These are phyloP conservation scores for Sander vitreus DNA, from an alignment of 2,113 vertebrate species.

Conservation along the genomic window DNA sequence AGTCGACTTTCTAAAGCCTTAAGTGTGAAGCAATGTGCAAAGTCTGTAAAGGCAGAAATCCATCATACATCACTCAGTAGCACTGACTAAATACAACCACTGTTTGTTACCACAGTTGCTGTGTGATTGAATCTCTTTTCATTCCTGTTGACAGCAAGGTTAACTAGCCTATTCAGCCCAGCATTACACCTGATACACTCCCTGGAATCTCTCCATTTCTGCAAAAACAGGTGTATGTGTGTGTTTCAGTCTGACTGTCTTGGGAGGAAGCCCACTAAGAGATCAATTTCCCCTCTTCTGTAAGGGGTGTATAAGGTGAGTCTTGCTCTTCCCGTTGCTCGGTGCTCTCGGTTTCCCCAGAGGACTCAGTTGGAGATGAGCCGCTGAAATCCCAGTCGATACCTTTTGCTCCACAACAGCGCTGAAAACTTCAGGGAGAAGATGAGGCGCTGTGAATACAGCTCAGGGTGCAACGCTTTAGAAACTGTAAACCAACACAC, in stretches of 20 bases:
- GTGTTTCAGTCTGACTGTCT: background rate
- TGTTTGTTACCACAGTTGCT: background rate
- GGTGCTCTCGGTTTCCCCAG: constrained; percentile 9
- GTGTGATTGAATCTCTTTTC: background rate
- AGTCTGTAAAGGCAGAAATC: background rate
- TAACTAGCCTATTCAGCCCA: constrained; percentile 6
- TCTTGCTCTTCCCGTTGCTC: constrained; percentile 5
- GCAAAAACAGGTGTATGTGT: background rate
- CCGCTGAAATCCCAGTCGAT: constrained; percentile 30
- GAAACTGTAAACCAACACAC: constrained; percentile 10
- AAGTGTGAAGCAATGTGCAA: background rate
- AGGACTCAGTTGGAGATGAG: constrained; percentile 43
- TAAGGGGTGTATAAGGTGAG: constrained; percentile 4
- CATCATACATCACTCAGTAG: background rate
- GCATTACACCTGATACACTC: background rate
- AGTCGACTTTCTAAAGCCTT: background rate
- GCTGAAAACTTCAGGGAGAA: background rate
- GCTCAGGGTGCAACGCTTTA: background rate
- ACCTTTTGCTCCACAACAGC: background rate
- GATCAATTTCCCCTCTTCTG: constrained; percentile 25
- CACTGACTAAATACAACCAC: background rate
- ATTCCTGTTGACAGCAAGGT: background rate
- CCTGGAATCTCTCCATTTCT: background rate
- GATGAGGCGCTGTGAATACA: background rate
- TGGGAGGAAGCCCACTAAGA: constrained; percentile 31